A percentile compares a stretch with the other conserved stretches of the same genome.
Conservation (phyloP, 37 sponge, comb jelly and placozoan species). For the Amphimedon queenslandica region DNA sequence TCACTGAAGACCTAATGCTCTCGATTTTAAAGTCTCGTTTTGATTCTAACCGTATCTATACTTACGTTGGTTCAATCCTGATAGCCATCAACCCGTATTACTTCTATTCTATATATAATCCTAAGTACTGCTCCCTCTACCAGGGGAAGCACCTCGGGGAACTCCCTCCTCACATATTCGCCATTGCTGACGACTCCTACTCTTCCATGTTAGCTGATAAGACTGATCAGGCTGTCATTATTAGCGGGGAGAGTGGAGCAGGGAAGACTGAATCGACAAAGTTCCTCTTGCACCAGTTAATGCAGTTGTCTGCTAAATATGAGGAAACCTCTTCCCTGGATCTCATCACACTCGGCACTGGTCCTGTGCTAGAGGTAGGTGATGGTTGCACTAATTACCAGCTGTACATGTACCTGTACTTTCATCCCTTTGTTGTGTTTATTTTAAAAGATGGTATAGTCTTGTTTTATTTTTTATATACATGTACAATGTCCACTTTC, state of each 20-base stretch:
- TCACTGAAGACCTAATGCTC: constrained; percentile 85
- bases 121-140: constrained; percentile 76
- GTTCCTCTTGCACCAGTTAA: constrained; percentile 81
- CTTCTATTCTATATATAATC: constrained; percentile 86
- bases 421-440: no score
- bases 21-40: constrained; percentile 71
- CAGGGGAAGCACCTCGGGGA: constrained; percentile 56
- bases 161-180: constrained; percentile 89
- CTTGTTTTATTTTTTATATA: no score
- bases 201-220: constrained; percentile 68
- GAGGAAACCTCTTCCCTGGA: constrained; percentile 64
- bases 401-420: no score
- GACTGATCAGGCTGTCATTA: constrained; percentile 77
- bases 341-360: constrained; percentile 81
- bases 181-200: constrained; percentile 83
- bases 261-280: constrained; percentile 95
- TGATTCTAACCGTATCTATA: constrained; percentile 84
- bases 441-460: no score
- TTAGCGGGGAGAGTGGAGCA: constrained; percentile 94
- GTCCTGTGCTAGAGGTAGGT: constrained; percentile 77
- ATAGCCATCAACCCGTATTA: constrained; percentile 90
- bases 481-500: no score
- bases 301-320: constrained; percentile 80
- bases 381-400: no score
- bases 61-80: constrained; percentile 91